Evolutionary conservation across 2,888 invertebrate species (phyloP), one percentile per base, ranked within the genome.

Genomic region (Drosophila infuscata): DNA sequence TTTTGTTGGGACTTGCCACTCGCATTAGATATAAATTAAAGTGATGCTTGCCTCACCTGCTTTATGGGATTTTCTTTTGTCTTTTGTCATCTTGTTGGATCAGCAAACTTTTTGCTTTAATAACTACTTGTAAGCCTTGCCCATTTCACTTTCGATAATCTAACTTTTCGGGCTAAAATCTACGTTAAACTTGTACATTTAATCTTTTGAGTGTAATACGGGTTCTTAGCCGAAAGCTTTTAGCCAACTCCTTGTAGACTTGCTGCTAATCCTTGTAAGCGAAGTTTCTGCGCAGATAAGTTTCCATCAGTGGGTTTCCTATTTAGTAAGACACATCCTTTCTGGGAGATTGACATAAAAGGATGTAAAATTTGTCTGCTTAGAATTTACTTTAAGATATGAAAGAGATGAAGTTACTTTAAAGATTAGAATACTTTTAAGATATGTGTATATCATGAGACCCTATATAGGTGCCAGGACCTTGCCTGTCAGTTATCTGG

Each of bases 1-100:
- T 54, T 25, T 35, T 20, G 7, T 25, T 35, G 36, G 11, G 15
- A 48, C 67, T 56, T 12, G 6, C 11, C 25, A 54, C 38, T 76
- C 49, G 30, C 49, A 56, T 49, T 15, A 49, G 20, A 43, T 38
- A 3, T 30, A 32, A 30, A 30, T 52, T 12, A 6, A 66, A 38
- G 32, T 17, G 15, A 15, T 7, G 7, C 6, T 3, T 15, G 12
- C 8, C 36, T 35, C 15, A n/a, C 35, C 8, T 35, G 30, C 3
- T 41, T 56, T 30, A 46, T 56, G 38, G 3, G 7, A 6, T 4
- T 15, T 20, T 15, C 9, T 25, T 25, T 2, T 30, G 3, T n/a
- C 5, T 30, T 38, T 11, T 29, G 20, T 25, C 20, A 25, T 25
- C 20, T n/a, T 15, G 7, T 11, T n/a, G 56, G 15, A 52, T 33